phyloP scores from a whole-genome alignment of 2,888 invertebrate species.

The Rhorus exstirpatorius region DNA sequence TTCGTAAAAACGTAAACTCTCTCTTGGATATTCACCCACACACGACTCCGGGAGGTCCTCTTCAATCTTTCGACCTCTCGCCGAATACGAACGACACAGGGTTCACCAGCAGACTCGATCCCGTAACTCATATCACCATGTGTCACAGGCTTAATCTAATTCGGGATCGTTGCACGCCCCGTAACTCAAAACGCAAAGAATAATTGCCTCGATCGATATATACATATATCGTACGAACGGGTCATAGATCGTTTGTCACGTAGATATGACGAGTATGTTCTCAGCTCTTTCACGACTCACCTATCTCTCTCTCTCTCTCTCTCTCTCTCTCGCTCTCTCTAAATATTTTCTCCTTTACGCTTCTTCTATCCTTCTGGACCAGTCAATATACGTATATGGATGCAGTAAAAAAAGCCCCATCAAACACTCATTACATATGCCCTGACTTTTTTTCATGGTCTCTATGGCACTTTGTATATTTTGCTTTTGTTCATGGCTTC shows the following conservation, averaged over 20 bases:
- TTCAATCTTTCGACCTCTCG: slow-evolving; percentile 17
- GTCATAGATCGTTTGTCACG: slow-evolving; percentile 77
- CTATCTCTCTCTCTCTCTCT: slow-evolving; percentile 3
- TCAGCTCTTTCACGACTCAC: slow-evolving; percentile 18
- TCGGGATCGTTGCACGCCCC: slow-evolving; percentile 80
- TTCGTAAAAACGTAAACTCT: not conserved
- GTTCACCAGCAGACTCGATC: slow-evolving; percentile 60
- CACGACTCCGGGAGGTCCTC: not conserved
- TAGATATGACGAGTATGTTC: slow-evolving; percentile 54
- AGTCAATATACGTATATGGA: not conserved
- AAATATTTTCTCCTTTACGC: not conserved
- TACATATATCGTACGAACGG: slow-evolving; percentile 67
- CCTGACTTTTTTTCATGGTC: not conserved
- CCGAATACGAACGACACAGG: not conserved
- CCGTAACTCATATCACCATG: slow-evolving; percentile 83
- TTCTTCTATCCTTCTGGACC: not conserved
- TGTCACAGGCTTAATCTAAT: slow-evolving; percentile 84
- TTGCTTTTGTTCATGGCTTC: not conserved
- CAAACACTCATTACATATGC: not conserved
- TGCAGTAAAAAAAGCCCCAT: not conserved
- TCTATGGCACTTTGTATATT: not conserved
- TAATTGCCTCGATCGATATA: slow-evolving; percentile 83
- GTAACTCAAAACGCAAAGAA: slow-evolving; percentile 82
- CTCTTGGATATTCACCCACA: not conserved
- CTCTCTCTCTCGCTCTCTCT: slow-evolving; percentile 5